Evolutionary conservation across 2,888 invertebrate species (phyloP).

Genomic region (Idaea dimidiata): DNA sequence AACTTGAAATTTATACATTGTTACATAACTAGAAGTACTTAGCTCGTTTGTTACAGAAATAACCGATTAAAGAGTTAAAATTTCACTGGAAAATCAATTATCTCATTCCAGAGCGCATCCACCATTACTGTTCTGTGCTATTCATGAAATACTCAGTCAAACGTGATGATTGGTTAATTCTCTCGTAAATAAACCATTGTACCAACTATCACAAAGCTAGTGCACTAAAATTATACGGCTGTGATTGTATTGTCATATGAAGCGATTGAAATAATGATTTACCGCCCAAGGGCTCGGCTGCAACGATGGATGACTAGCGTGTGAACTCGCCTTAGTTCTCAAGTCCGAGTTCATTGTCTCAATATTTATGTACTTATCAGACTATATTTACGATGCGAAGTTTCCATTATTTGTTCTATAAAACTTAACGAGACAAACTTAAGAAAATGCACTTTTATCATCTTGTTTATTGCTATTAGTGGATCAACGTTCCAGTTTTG

Average conservation of each 20-base stretch:
- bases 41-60: neutral
- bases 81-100: neutral
- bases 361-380: neutral
- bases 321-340: slow-evolving; percentile 20
- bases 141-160: neutral
- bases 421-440: neutral
- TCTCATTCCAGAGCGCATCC: neutral
- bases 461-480: too few species aligned
- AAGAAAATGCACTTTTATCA: neutral
- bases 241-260: slow-evolving; percentile 5
- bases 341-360: slow-evolving; percentile 15
- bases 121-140: neutral
- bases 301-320: slow-evolving; percentile 23
- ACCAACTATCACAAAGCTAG: neutral
- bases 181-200: neutral
- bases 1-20: neutral
- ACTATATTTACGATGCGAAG: neutral
- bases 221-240: neutral
- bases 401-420: neutral
- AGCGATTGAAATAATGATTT: slow-evolving; percentile 21
- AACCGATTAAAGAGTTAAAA: neutral
- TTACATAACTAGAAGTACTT: neutral
- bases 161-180: neutral
- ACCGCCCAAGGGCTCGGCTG: slow-evolving; percentile 17
- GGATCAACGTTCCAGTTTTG: too few species aligned